These are phyloP conservation scores for Tiphia femorata DNA, from an alignment of 2,888 invertebrate genomes.

Conservation along the genomic window DNA sequence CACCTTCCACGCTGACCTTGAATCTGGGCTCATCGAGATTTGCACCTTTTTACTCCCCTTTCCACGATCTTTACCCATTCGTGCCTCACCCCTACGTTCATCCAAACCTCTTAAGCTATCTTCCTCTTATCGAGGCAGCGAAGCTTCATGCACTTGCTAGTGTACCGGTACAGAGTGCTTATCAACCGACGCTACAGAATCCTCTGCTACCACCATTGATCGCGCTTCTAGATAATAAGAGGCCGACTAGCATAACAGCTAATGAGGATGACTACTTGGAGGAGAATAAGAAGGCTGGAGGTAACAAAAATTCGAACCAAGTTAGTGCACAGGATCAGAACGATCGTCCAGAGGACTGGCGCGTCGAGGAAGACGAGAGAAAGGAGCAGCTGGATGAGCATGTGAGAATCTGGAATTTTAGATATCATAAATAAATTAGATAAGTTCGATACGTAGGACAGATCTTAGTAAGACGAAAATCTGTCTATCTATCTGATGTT, in stretches of 20 bases:
- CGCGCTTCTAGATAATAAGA: constrained; percentile 19
- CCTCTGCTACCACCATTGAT: constrained; percentile 6
- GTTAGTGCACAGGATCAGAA: neutral
- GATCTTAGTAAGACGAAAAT: no score
- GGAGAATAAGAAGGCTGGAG: constrained; percentile 20
- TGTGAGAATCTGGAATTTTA: no score
- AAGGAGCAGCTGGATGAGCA: no score
- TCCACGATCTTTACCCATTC: constrained; percentile 52
- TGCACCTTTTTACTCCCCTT: constrained; percentile 49
- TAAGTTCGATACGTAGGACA: no score
- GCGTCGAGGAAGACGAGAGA: neutral
- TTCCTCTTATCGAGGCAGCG: constrained; percentile 31
- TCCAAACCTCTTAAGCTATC: constrained; percentile 25
- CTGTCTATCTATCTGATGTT: no score
- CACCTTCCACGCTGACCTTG: constrained; percentile 17
- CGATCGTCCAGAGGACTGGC: neutral
- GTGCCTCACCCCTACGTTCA: constrained; percentile 35
- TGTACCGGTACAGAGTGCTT: constrained; percentile 11
- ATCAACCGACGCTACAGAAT: constrained; percentile 13
- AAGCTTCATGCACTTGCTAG: constrained; percentile 19
- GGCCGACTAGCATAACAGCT: constrained; percentile 8
- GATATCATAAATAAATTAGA: no score
- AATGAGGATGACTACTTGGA: constrained; percentile 29
- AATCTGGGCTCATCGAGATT: constrained; percentile 31
- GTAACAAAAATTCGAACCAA: constrained; percentile 11